Base-by-base conservation (phyloP, 1,140 invertebrate species). In the Zaprionus nigranus region DNA sequence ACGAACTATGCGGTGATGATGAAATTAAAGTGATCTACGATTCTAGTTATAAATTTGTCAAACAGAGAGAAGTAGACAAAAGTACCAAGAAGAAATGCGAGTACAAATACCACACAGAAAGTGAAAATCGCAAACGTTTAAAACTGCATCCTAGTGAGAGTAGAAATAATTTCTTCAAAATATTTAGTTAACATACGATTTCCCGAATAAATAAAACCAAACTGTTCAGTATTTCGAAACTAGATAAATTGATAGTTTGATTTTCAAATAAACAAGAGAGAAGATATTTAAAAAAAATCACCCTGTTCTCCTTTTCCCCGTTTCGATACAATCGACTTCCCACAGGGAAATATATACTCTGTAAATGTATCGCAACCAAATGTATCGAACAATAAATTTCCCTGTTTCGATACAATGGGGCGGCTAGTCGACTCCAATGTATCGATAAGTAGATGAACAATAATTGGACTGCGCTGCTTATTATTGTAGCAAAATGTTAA, bases 401-500 rank as follows among this genome's bases (percentile, higher is more conserved):
- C 28, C 13, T 34, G 6, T 60, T 56, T 36, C 38, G 28, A 57
- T 28, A 30, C n/a, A 9, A 6, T 57, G 65, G 57, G 58, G 65
- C 24, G 65, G 58, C 36, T 17, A 13, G 1, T 46, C 71, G 71
- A 68, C 11, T 12, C 0, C n/a, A 34, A 30, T 13, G 5, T 60
- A 73, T 67, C 71, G 71, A 57, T 62, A 63, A 22, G 3, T 26
- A 26, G 5, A 36, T n/a, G n/a, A 24, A 63, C 59, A 75, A 75
- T 67, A 75, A 70, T 40, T 49, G 59, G 17, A 11, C 38, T 30
- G 43, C 11, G n/a, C 38, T 46, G 38, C 46, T 13, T 24, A 24
- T 30, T 58, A 63, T 62, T 73, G 30, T 63, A n/a, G 36, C 12
- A 91, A 78, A 80, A 92, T 92, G 91, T 86, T 92, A 40, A 79